Percentiles rank a stretch among this genome's conserved stretches.
Evolutionary conservation across 2,113 vertebrate genomes (phyloP).

Genomic region (Acrocephalus kingi): DNA sequence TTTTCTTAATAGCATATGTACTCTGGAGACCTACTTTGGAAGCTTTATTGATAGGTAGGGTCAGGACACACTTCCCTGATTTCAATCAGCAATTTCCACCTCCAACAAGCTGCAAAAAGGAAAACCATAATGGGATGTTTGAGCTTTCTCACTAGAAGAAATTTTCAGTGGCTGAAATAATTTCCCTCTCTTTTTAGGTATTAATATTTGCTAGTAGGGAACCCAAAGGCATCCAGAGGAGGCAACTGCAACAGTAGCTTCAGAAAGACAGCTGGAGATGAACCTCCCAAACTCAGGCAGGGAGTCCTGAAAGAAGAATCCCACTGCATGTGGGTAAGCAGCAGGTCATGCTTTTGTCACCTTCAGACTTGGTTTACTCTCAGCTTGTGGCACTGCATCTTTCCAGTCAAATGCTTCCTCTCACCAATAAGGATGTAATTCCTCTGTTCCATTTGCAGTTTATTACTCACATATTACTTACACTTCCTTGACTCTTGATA

Average conservation of each 20-base stretch:
- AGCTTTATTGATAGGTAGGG: background rate
- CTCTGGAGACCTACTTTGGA: background rate
- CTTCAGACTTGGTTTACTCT: background rate
- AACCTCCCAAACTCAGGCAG: background rate
- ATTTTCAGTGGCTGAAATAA: background rate
- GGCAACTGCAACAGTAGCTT: background rate
- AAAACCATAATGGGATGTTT: background rate
- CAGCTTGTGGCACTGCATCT: background rate
- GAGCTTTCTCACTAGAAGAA: background rate
- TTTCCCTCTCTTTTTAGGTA: background rate
- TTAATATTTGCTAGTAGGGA: background rate
- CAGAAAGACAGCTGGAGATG: background rate
- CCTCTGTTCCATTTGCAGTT: background rate
- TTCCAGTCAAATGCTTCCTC: background rate
- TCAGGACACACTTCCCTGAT: background rate
- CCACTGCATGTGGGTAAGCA: background rate
- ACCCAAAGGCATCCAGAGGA: background rate
- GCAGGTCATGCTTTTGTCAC: background rate
- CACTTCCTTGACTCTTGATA: constrained; percentile 18
- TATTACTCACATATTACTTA: constrained; percentile 31
- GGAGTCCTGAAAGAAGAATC: background rate
- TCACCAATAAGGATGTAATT: background rate
- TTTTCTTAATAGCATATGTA: background rate
- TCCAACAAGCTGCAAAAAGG: background rate
- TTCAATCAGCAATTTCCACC: background rate